A percentile compares a stretch with the other conserved stretches of the same genome.
phyloP scores from a whole-genome alignment of 2,888 invertebrate genomes.

The Chymomyza amoena region DNA sequence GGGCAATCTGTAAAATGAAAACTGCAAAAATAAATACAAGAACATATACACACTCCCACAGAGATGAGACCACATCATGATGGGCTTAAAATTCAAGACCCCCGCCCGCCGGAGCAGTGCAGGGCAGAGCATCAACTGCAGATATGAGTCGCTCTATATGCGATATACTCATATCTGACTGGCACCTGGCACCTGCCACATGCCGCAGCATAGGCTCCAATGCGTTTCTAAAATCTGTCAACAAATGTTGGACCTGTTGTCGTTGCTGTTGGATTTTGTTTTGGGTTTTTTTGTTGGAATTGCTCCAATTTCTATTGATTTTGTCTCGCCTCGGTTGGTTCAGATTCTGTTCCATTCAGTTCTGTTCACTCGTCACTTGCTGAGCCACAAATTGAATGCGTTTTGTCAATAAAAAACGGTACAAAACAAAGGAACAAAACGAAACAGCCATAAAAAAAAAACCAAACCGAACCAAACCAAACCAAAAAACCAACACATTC shows the following conservation, averaged over 20 bases:
- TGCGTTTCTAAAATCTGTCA: background rate
- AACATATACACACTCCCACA: background rate
- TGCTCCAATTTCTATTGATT: slow-evolving; percentile 12
- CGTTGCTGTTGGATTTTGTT: background rate
- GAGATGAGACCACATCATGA: background rate
- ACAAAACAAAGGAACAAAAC: slow-evolving; percentile 2
- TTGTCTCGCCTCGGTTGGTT: slow-evolving; percentile 5
- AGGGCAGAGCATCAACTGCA: slow-evolving; percentile 41
- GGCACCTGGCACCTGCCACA: background rate
- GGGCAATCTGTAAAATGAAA: slow-evolving; percentile 72
- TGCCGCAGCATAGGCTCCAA: background rate
- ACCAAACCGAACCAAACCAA: slow-evolving; percentile 5
- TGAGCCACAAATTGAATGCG: slow-evolving; percentile 1
- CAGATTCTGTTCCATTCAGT: background rate
- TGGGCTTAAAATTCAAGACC: slow-evolving; percentile 38
- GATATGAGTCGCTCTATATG: background rate
- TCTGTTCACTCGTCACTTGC: background rate
- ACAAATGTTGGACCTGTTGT: slow-evolving; percentile 1
- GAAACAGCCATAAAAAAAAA: background rate
- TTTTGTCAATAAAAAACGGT: background rate
- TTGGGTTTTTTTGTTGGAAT: background rate
- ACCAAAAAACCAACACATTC: background rate
- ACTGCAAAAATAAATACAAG: slow-evolving; percentile 36
- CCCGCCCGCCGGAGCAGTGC: background rate
- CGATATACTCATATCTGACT: background rate